Evolutionary conservation across 2,797 vertebrate species (phyloP).

Genomic region (Amblyraja radiata): DNA sequence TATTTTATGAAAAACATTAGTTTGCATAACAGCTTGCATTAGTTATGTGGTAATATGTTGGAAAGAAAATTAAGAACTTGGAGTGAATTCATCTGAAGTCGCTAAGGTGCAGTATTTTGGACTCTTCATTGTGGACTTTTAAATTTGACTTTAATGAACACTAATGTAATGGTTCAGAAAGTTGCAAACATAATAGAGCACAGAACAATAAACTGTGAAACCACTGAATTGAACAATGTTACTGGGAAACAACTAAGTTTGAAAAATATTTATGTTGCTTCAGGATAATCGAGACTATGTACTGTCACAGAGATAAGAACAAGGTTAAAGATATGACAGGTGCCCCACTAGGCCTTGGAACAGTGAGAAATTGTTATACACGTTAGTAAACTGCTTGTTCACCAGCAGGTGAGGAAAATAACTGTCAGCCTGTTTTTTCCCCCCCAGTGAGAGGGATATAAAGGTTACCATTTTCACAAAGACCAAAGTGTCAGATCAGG

Average conservation of each 20-base stretch:
- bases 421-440: background rate
- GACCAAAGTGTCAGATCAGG: background rate
- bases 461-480: background rate
- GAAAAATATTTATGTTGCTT: background rate
- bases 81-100: background rate
- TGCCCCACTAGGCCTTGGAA: background rate
- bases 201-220: background rate
- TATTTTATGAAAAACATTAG: background rate
- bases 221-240: background rate
- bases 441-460: background rate
- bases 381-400: background rate
- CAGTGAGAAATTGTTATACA: background rate
- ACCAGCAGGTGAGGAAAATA: background rate
- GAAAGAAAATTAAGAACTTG: background rate
- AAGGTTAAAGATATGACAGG: conserved; percentile 21
- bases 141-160: background rate
- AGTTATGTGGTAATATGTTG: background rate
- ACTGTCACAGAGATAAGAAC: background rate
- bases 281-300: background rate
- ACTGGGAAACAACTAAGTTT: background rate
- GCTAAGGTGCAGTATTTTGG: background rate
- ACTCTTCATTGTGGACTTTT: background rate
- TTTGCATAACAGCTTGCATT: background rate
- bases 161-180: background rate
- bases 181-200: background rate